Conservation (phyloP, 2,113 vertebrate species). For the Indri indri region DNA sequence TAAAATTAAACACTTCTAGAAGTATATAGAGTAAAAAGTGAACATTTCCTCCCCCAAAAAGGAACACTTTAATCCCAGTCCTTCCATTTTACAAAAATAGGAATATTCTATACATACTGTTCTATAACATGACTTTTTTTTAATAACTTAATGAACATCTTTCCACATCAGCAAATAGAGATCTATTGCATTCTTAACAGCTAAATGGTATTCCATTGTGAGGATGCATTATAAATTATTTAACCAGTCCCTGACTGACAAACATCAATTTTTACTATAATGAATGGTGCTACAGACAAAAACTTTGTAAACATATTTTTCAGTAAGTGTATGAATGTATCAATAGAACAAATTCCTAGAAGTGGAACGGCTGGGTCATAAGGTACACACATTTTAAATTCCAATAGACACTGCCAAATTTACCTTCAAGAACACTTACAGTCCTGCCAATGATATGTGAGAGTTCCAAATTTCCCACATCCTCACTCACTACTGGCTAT, state of each 20-base stretch:
- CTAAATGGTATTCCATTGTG: background rate
- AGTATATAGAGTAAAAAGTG: background rate
- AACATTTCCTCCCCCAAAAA: background rate
- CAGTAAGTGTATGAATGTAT: background rate
- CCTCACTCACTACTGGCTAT: background rate
- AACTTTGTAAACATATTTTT: background rate
- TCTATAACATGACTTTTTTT: background rate
- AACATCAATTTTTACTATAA: background rate
- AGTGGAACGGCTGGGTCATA: background rate
- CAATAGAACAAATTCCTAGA: background rate
- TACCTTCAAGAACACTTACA: background rate
- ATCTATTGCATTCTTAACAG: background rate
- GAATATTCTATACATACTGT: background rate
- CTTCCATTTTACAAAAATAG: background rate
- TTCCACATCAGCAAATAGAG: slow-evolving; percentile 17
- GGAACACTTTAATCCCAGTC: background rate
- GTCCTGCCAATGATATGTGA: background rate
- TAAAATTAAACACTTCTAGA: background rate
- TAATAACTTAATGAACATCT: background rate
- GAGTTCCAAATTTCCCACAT: background rate
- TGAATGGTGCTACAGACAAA: background rate
- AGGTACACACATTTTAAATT: background rate
- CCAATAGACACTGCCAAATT: background rate
- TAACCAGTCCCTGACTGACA: background rate
- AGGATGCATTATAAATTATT: background rate